These are phyloP conservation scores for Norana najaformis DNA, from an alignment of 2,888 invertebrate genomes.

Conservation along the genomic window DNA sequence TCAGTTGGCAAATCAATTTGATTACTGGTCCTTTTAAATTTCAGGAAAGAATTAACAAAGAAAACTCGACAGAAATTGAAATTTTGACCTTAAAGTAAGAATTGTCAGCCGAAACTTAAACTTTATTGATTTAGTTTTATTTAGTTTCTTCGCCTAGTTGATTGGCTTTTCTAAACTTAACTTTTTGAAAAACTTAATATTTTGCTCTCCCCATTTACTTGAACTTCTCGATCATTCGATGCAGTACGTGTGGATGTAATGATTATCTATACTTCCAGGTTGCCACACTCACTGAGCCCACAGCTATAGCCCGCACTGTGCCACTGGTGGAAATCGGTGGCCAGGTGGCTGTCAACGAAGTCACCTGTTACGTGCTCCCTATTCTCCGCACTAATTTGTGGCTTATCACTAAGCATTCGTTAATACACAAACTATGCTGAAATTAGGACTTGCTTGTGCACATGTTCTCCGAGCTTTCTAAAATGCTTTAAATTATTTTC, in stretches of 20 bases:
- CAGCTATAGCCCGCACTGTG: too few relatives aligned
- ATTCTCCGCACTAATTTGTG: neutral
- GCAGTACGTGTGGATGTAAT: too few relatives aligned
- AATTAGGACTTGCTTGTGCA: neutral
- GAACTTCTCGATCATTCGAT: too few relatives aligned
- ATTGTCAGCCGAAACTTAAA: neutral
- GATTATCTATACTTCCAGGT: too few relatives aligned
- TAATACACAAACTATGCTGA: neutral
- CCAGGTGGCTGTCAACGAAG: too few relatives aligned
- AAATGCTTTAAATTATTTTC: neutral
- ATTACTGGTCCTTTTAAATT: neutral
- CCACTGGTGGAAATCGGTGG: too few relatives aligned
- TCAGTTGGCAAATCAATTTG: neutral
- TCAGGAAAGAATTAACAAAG: conserved; percentile 3
- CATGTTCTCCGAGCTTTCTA: neutral
- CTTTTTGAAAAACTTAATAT: too few relatives aligned
- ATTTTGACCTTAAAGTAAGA: neutral
- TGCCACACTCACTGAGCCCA: too few relatives aligned
- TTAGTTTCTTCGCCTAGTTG: neutral
- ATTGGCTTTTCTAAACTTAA: too few relatives aligned
- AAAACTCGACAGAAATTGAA: neutral
- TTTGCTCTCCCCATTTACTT: too few relatives aligned
- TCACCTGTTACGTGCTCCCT: too few relatives aligned
- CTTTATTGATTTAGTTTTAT: neutral
- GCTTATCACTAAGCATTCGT: neutral